Conservation (phyloP, 2,797 vertebrate species). For the Semotilus atromaculatus region DNA sequence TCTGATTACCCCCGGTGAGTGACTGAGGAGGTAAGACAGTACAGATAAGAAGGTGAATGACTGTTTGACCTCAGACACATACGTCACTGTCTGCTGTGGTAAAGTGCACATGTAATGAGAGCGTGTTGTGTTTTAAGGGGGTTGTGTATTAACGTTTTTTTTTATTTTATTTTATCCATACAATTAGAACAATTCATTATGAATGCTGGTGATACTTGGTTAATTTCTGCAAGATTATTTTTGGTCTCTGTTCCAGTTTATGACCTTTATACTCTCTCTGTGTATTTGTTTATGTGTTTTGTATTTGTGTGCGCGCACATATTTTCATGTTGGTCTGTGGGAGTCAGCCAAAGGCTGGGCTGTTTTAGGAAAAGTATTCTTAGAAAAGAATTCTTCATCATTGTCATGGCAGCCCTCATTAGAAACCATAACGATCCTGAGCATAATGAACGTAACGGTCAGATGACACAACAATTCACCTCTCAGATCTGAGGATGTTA, state of each 20-base stretch:
- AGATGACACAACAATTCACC: conserved; percentile 66
- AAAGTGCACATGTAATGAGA: conserved; percentile 24
- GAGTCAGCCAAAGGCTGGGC: conserved; percentile 58
- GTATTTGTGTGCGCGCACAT: conserved; percentile 24
- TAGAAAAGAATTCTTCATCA: conserved; percentile 51
- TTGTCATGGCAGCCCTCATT: conserved; percentile 46
- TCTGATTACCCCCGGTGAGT: conserved; percentile 15
- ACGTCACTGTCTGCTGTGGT: conserved; percentile 52
- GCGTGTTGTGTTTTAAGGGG: conserved; percentile 34
- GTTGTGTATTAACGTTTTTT: neutral
- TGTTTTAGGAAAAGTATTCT: conserved; percentile 51
- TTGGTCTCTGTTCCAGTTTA: conserved; percentile 47
- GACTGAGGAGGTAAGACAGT: conserved; percentile 34
- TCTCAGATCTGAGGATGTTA: conserved; percentile 69
- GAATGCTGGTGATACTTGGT: neutral
- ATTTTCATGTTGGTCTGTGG: conserved; percentile 33
- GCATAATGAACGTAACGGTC: conserved; percentile 21
- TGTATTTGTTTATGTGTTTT: conserved; percentile 43
- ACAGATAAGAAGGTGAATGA: conserved; percentile 50
- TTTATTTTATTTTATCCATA: neutral
- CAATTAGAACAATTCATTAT: neutral
- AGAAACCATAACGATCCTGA: conserved; percentile 34
- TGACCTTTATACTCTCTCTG: conserved; percentile 38
- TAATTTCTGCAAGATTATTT: conserved; percentile 42
- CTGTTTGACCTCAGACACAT: conserved; percentile 59